Base-by-base conservation (phyloP, 2,797 vertebrate genomes). In the Peromyscus attwateri region DNA sequence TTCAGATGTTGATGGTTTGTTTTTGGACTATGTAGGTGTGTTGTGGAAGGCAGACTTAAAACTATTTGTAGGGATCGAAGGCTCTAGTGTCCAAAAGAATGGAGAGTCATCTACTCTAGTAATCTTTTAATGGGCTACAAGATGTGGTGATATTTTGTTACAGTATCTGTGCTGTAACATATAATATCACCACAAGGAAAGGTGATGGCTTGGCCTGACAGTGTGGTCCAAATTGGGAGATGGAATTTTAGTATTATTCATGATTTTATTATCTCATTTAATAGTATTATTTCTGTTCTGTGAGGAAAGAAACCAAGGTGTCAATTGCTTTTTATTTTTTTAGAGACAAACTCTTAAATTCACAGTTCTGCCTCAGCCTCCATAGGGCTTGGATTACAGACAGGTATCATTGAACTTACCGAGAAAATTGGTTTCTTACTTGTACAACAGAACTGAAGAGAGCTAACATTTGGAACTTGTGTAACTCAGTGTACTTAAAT, bases 221-320 rank as follows among this genome's bases (percentile, higher is more conserved):
- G 55, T 68, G 64, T 43, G 21, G 4, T 73, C 82, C 70, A 87
- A 81, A 71, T 40, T 93, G 37, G 76, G 79, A 89, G 34, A 64
- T 73, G 76, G 77, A 70, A 80, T 96, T 94, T 93, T 25, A 75
- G 66, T 93, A 80, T 16, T 34, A n/a, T 16, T 23, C 19, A 40
- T 25, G 57, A 13, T 87, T 94, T 60, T 87, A 73, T 85, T 75
- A 95, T 37, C 25, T 95, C 62, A 84, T 46, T 96, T 34, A 87
- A 11, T 29, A 77, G 5, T 95, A 29, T 27, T 23, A 37, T 87
- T 34, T 94, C 9, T 77, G 14, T 37, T 66, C 62, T 52, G 21
- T 52, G 46, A 66, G 62, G 60, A 31, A 76, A 73, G 57, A n/a
- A 75, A 75, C 73, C 88, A 81, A 91, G 55, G 79, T 79, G 10